Percentiles rank a stretch among this genome's conserved stretches.
Conservation (phyloP, 2,888 invertebrate species). For the Exephanes ischioxanthus region DNA sequence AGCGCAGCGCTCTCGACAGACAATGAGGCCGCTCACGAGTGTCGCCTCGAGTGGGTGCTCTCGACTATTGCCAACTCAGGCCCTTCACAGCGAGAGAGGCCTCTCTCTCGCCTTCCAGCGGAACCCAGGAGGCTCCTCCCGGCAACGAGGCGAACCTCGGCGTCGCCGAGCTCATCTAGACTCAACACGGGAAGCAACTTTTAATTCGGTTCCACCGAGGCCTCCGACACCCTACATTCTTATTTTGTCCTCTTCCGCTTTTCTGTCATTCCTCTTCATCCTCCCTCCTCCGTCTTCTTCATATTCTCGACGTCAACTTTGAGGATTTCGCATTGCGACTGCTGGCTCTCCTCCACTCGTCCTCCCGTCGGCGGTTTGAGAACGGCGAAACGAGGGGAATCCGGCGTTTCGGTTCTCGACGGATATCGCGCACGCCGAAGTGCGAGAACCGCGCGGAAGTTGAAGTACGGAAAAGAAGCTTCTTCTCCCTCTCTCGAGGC, state of each 20-base stretch:
- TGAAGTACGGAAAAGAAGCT: background rate
- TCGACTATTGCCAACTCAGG: constrained; percentile 85
- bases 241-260: constrained; percentile 35
- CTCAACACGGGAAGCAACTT: constrained; percentile 71
- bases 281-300: constrained; percentile 29
- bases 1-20: constrained; percentile 82
- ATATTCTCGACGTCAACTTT: constrained; percentile 24
- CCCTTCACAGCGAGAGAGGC: constrained; percentile 79
- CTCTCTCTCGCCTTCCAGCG: constrained; percentile 68
- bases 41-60: constrained; percentile 84
- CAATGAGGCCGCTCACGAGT: constrained; percentile 85
- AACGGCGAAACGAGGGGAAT: background rate
- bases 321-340: constrained; percentile 38
- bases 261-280: constrained; percentile 26
- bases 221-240: constrained; percentile 52
- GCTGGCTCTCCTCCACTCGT: constrained; percentile 11
- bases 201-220: constrained; percentile 72
- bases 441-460: constrained; percentile 6
- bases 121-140: constrained; percentile 57
- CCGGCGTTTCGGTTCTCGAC: background rate
- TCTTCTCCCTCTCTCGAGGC: background rate
- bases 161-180: constrained; percentile 60
- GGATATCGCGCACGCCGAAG: background rate
- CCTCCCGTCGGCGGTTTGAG: constrained; percentile 23
- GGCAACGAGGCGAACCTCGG: constrained; percentile 65